phyloP scores from a whole-genome alignment of 2,888 invertebrate species.

The Notocelia uddmanniana region DNA sequence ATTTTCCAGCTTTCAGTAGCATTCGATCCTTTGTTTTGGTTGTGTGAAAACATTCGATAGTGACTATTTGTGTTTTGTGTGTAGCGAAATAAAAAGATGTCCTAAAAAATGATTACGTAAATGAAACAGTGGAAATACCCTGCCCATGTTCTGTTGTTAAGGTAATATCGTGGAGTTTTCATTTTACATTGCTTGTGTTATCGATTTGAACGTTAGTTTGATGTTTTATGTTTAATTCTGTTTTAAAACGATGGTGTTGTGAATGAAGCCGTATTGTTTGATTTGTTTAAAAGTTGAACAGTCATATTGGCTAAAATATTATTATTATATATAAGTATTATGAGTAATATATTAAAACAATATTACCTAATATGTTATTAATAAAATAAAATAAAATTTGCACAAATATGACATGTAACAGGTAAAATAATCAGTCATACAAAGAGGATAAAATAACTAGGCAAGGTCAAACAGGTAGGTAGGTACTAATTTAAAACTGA shows the following conservation, averaged over 20 bases:
- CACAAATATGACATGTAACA: too few relatives aligned
- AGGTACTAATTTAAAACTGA: neutral
- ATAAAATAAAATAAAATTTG: too few relatives aligned
- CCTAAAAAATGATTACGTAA: constrained; percentile 20
- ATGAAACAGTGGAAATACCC: neutral
- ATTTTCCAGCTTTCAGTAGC: constrained; percentile 47
- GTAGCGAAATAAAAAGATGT: constrained; percentile 14
- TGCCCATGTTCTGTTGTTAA: neutral
- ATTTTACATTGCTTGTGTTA: constrained; percentile 6
- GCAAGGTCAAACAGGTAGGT: too few relatives aligned
- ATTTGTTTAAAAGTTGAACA: too few relatives aligned
- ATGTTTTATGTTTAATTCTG: neutral
- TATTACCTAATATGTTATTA: too few relatives aligned
- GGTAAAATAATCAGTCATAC: too few relatives aligned
- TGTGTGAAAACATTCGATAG: constrained; percentile 34
- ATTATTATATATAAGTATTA: neutral
- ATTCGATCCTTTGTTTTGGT: constrained; percentile 52
- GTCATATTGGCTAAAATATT: neutral
- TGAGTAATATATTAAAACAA: too few relatives aligned
- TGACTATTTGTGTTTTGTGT: neutral
- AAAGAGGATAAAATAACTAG: too few relatives aligned
- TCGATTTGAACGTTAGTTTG: constrained; percentile 22
- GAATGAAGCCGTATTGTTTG: neutral
- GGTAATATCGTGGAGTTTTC: neutral
- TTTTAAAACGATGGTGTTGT: neutral